Conservation (phyloP, 2,113 vertebrate species). For the Seriola rivoliana region DNA sequence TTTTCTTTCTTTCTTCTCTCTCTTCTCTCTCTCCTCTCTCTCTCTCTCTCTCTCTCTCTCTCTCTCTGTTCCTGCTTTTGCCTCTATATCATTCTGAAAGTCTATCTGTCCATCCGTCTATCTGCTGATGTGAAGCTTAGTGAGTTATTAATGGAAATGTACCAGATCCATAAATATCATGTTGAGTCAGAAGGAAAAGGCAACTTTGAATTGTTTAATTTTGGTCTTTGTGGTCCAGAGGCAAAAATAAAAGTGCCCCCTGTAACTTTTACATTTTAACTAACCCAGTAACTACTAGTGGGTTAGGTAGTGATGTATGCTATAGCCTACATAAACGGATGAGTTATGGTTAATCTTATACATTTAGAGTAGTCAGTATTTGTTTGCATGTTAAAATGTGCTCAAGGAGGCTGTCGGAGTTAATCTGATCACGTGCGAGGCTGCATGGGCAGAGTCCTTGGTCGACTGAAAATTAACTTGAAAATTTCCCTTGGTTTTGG, state of each 20-base stretch:
- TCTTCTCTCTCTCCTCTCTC: background rate
- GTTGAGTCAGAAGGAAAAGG: slow-evolving; percentile 5
- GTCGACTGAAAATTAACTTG: background rate
- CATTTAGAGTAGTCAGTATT: background rate
- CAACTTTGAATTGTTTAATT: background rate
- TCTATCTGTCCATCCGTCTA: background rate
- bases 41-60: background rate
- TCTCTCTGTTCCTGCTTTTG: background rate
- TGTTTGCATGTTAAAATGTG: background rate
- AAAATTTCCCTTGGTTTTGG: background rate
- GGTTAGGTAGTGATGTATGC: background rate
- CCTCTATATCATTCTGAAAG: too few species aligned
- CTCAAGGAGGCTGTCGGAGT: background rate
- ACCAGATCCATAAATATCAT: background rate
- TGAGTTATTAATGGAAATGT: background rate
- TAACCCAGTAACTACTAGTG: background rate
- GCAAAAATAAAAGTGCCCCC: background rate
- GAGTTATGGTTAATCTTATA: background rate
- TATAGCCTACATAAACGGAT: background rate
- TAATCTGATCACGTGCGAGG: background rate
- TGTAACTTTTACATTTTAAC: background rate
- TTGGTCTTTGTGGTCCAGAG: background rate
- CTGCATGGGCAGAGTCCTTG: background rate
- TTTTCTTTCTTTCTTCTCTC: accelerated
- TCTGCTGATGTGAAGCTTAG: background rate